These are phyloP conservation scores for Philaenus spumarius DNA, from an alignment of 1,140 invertebrate species.

Conservation along the genomic window DNA sequence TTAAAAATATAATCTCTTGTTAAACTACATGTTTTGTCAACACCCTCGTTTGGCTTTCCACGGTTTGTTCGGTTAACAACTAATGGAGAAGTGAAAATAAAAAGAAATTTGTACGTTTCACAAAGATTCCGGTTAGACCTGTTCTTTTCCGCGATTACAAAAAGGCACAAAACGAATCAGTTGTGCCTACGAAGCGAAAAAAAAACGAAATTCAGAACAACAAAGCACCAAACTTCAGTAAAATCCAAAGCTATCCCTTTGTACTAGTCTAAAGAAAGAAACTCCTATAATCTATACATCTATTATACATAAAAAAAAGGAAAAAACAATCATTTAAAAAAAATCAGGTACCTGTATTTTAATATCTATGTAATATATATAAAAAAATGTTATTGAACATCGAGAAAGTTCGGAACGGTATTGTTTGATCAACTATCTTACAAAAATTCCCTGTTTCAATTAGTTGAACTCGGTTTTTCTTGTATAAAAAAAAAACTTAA, in stretches of 20 bases:
- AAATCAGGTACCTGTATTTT: constrained; percentile 17
- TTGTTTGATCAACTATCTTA: neutral
- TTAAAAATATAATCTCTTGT: no score
- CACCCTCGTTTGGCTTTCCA: no score
- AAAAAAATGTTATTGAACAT: constrained; percentile 7
- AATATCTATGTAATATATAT: constrained; percentile 18
- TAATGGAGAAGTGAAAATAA: neutral
- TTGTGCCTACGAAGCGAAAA: neutral
- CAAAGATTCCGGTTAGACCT: no score
- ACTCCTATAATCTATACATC: constrained; percentile 4
- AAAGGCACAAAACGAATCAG: no score
- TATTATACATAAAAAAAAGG: constrained; percentile 11
- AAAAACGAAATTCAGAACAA: neutral
- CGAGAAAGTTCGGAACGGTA: constrained; percentile 9
- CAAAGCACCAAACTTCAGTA: constrained; percentile 6
- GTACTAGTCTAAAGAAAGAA: constrained; percentile 7
- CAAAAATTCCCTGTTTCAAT: constrained; percentile 16
- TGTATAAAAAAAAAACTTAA: neutral
- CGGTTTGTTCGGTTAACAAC: neutral
- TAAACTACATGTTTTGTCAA: no score
- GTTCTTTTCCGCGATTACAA: neutral
- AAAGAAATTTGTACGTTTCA: no score
- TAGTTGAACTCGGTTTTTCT: neutral
- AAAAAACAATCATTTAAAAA: constrained; percentile 5
- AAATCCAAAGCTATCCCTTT: neutral